These are phyloP conservation scores for Danio tinwini DNA, from an alignment of 2,797 vertebrate genomes.

Conservation along the genomic window DNA sequence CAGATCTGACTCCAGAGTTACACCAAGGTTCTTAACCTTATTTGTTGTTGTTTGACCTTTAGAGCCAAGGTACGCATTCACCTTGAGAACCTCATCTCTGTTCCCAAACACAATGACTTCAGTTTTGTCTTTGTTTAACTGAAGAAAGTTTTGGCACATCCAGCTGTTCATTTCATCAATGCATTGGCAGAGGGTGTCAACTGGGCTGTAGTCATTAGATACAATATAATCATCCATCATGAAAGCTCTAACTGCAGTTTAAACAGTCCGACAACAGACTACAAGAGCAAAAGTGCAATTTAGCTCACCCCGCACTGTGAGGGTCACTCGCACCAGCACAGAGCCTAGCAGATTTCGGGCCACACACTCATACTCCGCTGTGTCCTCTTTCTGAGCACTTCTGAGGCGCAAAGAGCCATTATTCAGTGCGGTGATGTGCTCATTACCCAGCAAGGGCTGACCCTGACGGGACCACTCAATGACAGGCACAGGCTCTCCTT, in stretches of 20 bases:
- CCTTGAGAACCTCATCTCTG: too few relatives aligned
- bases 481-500: conserved; percentile 85
- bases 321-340: conserved; percentile 77
- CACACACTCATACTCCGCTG: conserved; percentile 90
- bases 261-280: neutral
- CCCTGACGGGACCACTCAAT: conserved; percentile 88
- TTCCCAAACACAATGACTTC: too few relatives aligned
- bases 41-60: too few relatives aligned
- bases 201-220: too few relatives aligned
- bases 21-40: too few relatives aligned
- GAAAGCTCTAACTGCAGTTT: neutral
- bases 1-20: too few relatives aligned
- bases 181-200: too few relatives aligned
- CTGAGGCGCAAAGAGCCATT: conserved; percentile 86
- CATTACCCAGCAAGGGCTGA: conserved; percentile 71
- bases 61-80: too few relatives aligned
- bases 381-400: conserved; percentile 87
- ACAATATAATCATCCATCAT: neutral
- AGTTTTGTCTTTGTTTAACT: too few relatives aligned
- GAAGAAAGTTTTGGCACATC: too few relatives aligned
- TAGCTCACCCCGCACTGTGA: conserved; percentile 88
- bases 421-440: conserved; percentile 77
- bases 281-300: neutral
- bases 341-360: conserved; percentile 93
- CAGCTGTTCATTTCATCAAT: too few relatives aligned